Percentiles rank a stretch among this genome's conserved stretches.
Conservation (phyloP, 2,113 vertebrate genomes). For the Salvelinus fontinalis region DNA sequence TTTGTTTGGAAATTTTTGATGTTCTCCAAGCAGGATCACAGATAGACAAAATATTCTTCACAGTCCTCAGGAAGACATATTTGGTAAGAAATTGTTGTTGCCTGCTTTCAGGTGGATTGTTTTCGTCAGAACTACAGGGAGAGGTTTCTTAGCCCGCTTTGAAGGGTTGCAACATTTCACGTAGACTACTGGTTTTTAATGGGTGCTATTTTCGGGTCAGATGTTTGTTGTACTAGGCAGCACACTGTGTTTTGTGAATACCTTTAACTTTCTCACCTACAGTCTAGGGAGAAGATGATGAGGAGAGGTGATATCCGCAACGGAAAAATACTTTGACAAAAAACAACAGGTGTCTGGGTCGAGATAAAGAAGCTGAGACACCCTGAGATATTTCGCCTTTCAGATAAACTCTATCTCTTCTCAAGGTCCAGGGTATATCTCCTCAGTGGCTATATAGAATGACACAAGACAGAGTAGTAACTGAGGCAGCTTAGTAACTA, state of each 20-base stretch:
- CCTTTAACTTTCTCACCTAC: neutral
- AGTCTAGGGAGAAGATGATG: neutral
- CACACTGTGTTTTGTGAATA: neutral
- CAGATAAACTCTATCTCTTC: neutral
- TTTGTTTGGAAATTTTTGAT: neutral
- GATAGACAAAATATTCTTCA: slow-evolving; percentile 2
- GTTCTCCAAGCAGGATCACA: neutral
- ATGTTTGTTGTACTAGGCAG: neutral
- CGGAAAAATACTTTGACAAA: neutral
- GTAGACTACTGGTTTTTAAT: neutral
- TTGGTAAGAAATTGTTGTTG: slow-evolving; percentile 36
- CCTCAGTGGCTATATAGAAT: neutral
- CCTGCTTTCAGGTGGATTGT: neutral
- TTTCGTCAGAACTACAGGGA: neutral
- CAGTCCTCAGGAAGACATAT: slow-evolving; percentile 25
- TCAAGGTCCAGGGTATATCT: neutral
- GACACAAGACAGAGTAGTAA: neutral
- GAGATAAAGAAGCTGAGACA: neutral
- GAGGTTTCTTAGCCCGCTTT: neutral
- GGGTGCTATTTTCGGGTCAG: neutral
- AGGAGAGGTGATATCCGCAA: neutral
- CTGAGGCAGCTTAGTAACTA: neutral
- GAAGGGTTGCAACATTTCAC: neutral
- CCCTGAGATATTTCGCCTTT: neutral
- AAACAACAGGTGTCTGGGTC: neutral